Evolutionary conservation across 2,113 vertebrate genomes (phyloP).

Genomic region (Clarias gariepinus): DNA sequence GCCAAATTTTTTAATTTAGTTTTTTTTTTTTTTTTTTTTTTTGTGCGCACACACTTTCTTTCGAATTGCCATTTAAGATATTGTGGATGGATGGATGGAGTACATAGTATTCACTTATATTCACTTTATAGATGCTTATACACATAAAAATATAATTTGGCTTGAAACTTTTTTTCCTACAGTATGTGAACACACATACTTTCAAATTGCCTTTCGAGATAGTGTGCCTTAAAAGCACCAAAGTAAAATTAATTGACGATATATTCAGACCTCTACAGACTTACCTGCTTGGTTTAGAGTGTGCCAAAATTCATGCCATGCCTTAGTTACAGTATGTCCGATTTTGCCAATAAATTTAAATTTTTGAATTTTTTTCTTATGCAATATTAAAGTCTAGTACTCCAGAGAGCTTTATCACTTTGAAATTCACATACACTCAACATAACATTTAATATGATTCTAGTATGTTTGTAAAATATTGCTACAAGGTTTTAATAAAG

Average conservation of each 20-base stretch:
- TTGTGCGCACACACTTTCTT: no score
- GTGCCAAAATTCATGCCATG: not conserved
- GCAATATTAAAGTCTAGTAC: not conserved
- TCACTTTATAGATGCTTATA: not conserved
- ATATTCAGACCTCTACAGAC: not conserved
- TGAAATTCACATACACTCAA: not conserved
- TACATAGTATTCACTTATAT: no score
- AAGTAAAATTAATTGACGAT: not conserved
- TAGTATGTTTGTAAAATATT: not conserved
- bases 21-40: no score
- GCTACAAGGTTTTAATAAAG: not conserved
- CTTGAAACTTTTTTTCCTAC: not conserved
- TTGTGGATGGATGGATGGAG: no score
- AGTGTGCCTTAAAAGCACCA: not conserved
- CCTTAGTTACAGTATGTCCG: not conserved
- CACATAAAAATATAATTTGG: not conserved
- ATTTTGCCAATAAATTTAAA: not conserved
- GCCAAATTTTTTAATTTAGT: no score
- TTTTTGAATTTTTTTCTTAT: not conserved
- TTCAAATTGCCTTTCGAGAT: not conserved
- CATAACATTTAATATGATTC: not conserved
- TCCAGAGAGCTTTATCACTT: not conserved
- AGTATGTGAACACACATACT: not conserved
- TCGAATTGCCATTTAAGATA: no score
- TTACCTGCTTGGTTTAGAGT: not conserved